phyloP scores from a whole-genome alignment of 2,888 invertebrate genomes.

The Achlya flavicornis region DNA sequence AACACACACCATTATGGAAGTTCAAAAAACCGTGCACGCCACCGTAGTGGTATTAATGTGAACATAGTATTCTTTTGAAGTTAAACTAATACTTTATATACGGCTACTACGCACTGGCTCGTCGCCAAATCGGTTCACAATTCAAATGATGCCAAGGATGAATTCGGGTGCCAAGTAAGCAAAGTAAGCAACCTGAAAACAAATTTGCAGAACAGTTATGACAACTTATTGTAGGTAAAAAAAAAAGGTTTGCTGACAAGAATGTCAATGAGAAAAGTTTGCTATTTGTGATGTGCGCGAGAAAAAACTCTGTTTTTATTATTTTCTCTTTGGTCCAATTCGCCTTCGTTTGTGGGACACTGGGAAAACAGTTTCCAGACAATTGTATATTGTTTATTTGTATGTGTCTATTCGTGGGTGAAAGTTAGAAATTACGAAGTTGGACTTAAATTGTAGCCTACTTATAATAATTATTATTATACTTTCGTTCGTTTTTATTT shows the following conservation, averaged over 20 bases:
- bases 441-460: too few species aligned
- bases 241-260: conserved; percentile 1
- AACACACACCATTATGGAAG: neutral
- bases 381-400: too few species aligned
- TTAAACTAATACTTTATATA: conserved; percentile 1
- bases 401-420: too few species aligned
- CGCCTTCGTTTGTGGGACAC: neutral
- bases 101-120: conserved; percentile 2
- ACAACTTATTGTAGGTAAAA: conserved; percentile 2
- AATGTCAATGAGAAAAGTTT: conserved; percentile 9
- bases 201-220: neutral
- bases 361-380: too few species aligned
- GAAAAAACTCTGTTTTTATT: neutral
- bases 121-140: conserved; percentile 8
- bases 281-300: neutral
- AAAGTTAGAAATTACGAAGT: too few species aligned
- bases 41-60: too few species aligned
- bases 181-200: neutral
- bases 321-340: neutral
- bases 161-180: neutral
- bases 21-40: neutral
- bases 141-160: too few species aligned
- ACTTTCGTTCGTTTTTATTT: too few species aligned
- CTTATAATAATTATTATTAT: too few species aligned
- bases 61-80: neutral